A percentile compares a stretch with the other conserved stretches of the same genome.
Conservation (phyloP, 2,888 invertebrate genomes). For the Spisula solida region DNA sequence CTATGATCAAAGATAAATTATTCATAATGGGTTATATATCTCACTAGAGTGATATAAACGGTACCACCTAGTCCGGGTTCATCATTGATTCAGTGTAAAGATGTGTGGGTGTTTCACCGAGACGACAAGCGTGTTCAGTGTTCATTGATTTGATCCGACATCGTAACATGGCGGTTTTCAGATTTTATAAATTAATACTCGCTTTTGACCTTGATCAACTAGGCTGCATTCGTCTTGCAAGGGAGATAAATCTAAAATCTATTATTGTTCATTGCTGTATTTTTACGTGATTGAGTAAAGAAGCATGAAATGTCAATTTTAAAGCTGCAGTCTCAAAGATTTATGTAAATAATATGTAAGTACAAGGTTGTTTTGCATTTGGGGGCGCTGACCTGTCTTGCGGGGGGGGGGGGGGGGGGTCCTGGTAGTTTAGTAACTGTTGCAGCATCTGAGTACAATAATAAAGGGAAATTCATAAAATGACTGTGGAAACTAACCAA, state of each 20-base stretch:
- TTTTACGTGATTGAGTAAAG: neutral
- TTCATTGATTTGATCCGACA: constrained; percentile 1
- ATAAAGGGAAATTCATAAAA: neutral
- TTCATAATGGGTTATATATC: constrained; percentile 8
- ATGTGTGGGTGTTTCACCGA: neutral
- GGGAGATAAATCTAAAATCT: neutral
- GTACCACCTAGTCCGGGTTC: constrained; percentile 9
- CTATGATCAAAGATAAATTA: constrained; percentile 3
- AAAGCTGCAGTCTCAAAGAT: neutral
- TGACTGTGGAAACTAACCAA: neutral
- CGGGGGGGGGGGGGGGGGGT: too few species aligned
- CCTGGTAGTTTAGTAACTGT: too few species aligned
- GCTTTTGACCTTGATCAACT: neutral
- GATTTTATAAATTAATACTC: neutral
- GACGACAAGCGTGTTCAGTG: constrained; percentile 1
- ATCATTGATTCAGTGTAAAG: constrained; percentile 4
- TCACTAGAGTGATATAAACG: neutral
- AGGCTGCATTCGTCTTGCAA: neutral
- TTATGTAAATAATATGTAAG: neutral
- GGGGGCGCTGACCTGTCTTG: too few species aligned
- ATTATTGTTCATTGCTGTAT: neutral
- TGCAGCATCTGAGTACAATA: too few species aligned
- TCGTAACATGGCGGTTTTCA: neutral
- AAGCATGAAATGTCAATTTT: neutral
- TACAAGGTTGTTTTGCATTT: too few species aligned